phyloP scores from a whole-genome alignment of 2,113 vertebrate genomes.

The Macquaria australasica region DNA sequence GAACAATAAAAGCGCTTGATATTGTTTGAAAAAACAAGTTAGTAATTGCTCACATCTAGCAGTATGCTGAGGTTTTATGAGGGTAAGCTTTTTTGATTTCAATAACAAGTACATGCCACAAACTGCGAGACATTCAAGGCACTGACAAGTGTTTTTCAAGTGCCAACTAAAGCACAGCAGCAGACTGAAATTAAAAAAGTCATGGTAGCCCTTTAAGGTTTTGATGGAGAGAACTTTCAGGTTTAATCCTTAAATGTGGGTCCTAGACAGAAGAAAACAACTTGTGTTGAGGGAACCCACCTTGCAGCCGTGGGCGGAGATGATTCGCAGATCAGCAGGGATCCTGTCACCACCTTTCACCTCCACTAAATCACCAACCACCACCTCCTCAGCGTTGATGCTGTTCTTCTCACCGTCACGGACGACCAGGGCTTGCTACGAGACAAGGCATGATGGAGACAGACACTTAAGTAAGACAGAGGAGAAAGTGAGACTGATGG shows the following conservation, averaged over 20 bases:
- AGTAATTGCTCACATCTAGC: too few species aligned
- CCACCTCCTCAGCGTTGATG: constrained; percentile 95
- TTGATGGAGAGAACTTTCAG: not conserved
- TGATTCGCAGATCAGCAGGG: constrained; percentile 95
- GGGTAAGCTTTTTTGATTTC: not conserved
- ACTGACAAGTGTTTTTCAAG: not conserved
- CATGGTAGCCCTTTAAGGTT: not conserved
- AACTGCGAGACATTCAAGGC: not conserved
- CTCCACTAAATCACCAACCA: constrained; percentile 94
- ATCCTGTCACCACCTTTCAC: constrained; percentile 98
- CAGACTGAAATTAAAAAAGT: not conserved
- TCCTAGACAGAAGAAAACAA: not conserved
- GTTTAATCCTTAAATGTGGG: not conserved
- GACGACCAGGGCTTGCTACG: constrained; percentile 96
- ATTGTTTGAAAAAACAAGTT: constrained; percentile 14
- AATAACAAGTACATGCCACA: not conserved
- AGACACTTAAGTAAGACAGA: constrained; percentile 6
- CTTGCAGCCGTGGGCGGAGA: constrained; percentile 97
- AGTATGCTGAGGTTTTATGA: not conserved
- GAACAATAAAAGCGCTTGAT: not conserved
- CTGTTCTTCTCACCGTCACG: constrained; percentile 94
- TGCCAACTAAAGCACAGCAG: not conserved
- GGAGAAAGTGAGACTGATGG: not conserved
- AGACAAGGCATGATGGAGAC: constrained; percentile 23
- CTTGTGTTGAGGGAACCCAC: constrained; percentile 67